Conservation (phyloP, 53 echinoderm and acorn worm species). For the Henricia sp. region DNA sequence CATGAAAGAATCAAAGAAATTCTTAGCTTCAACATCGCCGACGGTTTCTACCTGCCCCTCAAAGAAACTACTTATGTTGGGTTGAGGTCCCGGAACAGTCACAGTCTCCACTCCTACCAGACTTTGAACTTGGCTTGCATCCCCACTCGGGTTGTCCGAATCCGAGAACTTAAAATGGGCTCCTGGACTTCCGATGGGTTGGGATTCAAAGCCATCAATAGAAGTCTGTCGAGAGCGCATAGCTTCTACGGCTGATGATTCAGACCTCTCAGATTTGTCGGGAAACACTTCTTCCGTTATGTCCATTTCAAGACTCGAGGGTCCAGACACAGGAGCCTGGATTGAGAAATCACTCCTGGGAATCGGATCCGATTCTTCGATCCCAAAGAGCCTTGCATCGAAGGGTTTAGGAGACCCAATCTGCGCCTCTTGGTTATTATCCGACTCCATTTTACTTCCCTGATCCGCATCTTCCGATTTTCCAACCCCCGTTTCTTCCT, state of each 20-base stretch:
- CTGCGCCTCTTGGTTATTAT: background rate
- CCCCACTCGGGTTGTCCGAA: background rate
- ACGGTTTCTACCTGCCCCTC: conserved; percentile 26
- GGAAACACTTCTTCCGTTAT: background rate
- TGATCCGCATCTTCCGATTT: background rate
- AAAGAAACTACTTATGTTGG: conserved; percentile 65
- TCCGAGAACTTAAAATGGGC: conserved; percentile 46
- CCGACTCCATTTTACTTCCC: background rate
- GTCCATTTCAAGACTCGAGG: background rate
- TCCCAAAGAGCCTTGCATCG: conserved; percentile 83
- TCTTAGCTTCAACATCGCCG: conserved; percentile 50
- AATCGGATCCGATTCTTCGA: background rate
- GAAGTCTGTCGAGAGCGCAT: conserved; percentile 13
- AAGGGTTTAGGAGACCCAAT: conserved; percentile 78
- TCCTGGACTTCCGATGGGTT: conserved; percentile 70
- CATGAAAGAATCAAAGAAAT: conserved; percentile 90
- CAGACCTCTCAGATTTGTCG: background rate
- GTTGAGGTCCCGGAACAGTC: conserved; percentile 30
- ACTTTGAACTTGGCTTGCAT: conserved; percentile 6
- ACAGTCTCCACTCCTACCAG: conserved; percentile 8
- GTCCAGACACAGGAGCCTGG: conserved; percentile 41
- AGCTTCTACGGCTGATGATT: background rate
- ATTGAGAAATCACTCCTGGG: conserved; percentile 45
- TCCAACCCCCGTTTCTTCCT: background rate
- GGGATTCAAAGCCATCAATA: conserved; percentile 69